These are phyloP conservation scores for Nesogale talazaci DNA, from an alignment of 2,113 vertebrate species.

Conservation along the genomic window DNA sequence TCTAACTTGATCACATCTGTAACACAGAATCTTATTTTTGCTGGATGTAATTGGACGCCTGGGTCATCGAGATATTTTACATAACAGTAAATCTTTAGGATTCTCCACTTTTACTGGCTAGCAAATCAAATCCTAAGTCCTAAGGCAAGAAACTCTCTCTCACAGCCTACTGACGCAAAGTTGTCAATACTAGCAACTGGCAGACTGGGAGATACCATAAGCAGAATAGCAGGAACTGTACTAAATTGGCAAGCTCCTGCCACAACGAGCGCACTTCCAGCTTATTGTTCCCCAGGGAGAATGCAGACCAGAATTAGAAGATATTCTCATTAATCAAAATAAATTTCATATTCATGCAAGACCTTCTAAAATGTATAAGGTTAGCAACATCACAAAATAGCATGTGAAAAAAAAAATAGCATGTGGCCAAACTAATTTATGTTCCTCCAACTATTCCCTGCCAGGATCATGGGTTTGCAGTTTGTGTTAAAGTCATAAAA, in stretches of 20 bases:
- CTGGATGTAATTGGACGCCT: background rate
- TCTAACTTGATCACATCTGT: background rate
- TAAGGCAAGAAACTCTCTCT: background rate
- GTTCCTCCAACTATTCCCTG: background rate
- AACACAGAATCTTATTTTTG: background rate
- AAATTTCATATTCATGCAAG: background rate
- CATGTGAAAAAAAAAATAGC: background rate
- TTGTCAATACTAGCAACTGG: fast-evolving
- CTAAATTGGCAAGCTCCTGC: background rate
- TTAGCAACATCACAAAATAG: constrained; percentile 18
- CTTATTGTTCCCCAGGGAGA: background rate
- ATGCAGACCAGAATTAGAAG: background rate
- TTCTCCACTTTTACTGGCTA: background rate
- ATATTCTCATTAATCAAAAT: background rate
- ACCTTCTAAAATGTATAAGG: background rate
- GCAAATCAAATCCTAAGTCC: background rate
- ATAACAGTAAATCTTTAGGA: background rate
- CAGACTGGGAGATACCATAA: background rate
- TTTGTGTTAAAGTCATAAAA: background rate
- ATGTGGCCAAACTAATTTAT: background rate
- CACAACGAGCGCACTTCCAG: background rate
- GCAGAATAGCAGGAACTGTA: background rate
- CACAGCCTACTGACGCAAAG: background rate
- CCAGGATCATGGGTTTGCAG: background rate
- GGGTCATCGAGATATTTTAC: background rate